Conservation (phyloP, 2,797 vertebrate genomes). For the Centroberyx gerrardi region DNA sequence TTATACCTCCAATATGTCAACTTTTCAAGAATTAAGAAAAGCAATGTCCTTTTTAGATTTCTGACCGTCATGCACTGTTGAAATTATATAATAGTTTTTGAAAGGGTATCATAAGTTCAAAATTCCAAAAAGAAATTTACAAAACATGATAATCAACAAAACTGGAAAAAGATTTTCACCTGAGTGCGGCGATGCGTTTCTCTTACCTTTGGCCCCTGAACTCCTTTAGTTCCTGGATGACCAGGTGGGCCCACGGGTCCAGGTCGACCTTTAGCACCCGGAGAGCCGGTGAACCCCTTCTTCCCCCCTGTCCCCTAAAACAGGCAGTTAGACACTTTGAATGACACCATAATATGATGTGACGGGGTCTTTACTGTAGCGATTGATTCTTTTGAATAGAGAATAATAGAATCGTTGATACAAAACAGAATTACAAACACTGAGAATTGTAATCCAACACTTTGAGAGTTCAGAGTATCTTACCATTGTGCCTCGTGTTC, state of each 20-base stretch:
- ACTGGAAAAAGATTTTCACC: neutral
- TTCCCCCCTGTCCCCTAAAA: constrained; percentile 69
- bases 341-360: neutral
- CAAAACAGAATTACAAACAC: neutral
- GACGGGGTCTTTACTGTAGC: neutral
- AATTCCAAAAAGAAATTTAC: no score
- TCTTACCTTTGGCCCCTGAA: constrained; percentile 76
- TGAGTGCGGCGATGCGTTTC: neutral
- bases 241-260: constrained; percentile 79
- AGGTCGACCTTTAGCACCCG: constrained; percentile 76
- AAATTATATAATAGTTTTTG: no score
- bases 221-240: constrained; percentile 74
- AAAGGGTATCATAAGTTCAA: no score
- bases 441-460: neutral
- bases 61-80: no score
- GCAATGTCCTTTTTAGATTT: no score
- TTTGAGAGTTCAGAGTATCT: constrained; percentile 9
- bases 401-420: neutral
- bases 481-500: constrained; percentile 75
- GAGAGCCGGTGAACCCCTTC: constrained; percentile 64
- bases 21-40: no score
- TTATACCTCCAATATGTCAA: no score
- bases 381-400: neutral
- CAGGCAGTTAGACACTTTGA: constrained; percentile 18
- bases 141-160: neutral